A percentile compares a stretch with the other conserved stretches of the same genome.
Evolutionary conservation across 2,113 vertebrate genomes (phyloP).

Genomic region (Siniperca knerii): DNA sequence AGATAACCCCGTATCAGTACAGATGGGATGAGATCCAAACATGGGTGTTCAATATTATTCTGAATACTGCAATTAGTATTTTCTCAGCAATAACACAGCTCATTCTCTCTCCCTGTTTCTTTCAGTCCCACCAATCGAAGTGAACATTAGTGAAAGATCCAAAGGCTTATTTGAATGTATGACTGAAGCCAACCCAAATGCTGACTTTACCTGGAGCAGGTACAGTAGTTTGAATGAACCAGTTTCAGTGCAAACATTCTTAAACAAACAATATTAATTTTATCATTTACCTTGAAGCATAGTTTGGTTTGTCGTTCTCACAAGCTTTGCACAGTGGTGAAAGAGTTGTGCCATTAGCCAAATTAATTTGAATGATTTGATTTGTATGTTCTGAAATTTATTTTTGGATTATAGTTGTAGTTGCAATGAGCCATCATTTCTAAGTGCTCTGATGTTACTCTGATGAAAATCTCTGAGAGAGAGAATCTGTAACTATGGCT

Average conservation of each 20-base stretch:
- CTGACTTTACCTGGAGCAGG: constrained; percentile 74
- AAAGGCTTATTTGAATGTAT: constrained; percentile 48
- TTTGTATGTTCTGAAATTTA: background rate
- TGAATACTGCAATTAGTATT: background rate
- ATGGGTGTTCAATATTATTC: background rate
- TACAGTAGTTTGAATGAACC: constrained; percentile 20
- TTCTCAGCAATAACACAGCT: background rate
- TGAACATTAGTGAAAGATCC: constrained; percentile 3
- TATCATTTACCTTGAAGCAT: background rate
- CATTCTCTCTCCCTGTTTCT: background rate
- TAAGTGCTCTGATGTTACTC: background rate
- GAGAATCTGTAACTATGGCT: background rate
- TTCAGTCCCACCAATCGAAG: constrained; percentile 62
- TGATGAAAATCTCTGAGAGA: background rate
- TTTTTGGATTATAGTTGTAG: background rate
- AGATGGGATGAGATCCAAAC: background rate
- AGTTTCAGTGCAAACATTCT: background rate
- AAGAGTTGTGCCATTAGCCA: background rate
- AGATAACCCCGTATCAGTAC: background rate
- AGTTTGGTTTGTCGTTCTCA: background rate
- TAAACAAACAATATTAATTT: background rate
- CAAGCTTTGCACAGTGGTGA: too few relatives aligned
- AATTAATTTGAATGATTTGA: background rate
- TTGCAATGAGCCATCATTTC: background rate
- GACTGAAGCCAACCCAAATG: constrained; percentile 55